Base-by-base conservation (phyloP, 2,113 vertebrate species). In the Martes martes region DNA sequence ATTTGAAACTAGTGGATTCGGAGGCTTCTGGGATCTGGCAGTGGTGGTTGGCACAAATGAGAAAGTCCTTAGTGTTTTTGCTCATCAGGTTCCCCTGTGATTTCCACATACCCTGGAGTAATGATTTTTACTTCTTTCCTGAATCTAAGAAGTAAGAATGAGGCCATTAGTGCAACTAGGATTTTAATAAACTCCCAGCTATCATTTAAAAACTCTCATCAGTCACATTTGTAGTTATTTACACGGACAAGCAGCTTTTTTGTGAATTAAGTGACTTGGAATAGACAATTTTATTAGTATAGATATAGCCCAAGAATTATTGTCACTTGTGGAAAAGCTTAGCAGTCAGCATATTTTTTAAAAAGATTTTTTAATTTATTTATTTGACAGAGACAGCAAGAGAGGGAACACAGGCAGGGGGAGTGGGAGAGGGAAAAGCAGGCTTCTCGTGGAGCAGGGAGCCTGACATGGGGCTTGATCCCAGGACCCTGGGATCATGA, bases 211-310 rank as follows among this genome's bases (percentile, higher is more conserved):
- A 84, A 96, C 55, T 63, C n/a, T 84, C 24, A 81, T 92, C 79
- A 65, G 28, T 91, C 87, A 91, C 36, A 63, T 97, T 94, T 97
- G n/a, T 95, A 74, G 79, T 89, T 91, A 91, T 63, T 94, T 93
- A 93, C 6, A 52, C 36, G 47, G 93, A 92, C 57, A 90, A 50
- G 39, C 83, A 95, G 33, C 67, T 85, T 83, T 91, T 74, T 16
- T 83, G 67, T 95, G 88, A 92, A 96, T 94, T 86, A 85, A 84
- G 39, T 94, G 65, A 63, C 67, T 87, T 63, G 42, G 71, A 96
- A 71, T 92, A 92, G 80, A 55, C 95, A 47, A 79, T 86, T 94
- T 97, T 95, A 88, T 92, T 96, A 81, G 28, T 67, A 61, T 76
- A 79, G n/a, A 93, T n/a, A 19, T 65, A 95, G 42, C 57, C 50